Percentiles rank a stretch among this genome's conserved stretches.
Evolutionary conservation across 2,113 vertebrate genomes (phyloP).

Genomic region (Lethenteron camtschaticum): DNA sequence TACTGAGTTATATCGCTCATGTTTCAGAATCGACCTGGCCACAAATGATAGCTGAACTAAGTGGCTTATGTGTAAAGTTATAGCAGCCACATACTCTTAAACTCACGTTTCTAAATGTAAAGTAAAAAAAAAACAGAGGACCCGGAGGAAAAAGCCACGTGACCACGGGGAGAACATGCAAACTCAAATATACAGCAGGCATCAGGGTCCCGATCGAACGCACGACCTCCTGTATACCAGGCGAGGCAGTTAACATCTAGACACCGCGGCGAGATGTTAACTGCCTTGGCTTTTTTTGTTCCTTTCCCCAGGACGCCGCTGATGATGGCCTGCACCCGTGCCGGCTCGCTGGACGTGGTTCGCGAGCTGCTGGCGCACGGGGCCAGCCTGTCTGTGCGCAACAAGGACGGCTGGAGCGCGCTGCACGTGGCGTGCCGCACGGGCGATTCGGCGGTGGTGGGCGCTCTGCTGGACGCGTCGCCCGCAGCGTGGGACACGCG

Average conservation of each 20-base stretch:
- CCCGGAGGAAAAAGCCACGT: too few species aligned
- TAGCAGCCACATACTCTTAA: too few species aligned
- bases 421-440: constrained; percentile 73
- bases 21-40: too few species aligned
- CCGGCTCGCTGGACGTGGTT: constrained; percentile 34
- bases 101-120: too few species aligned
- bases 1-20: too few species aligned
- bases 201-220: not conserved
- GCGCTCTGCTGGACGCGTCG: constrained; percentile 29
- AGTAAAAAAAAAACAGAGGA: too few species aligned
- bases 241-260: too few species aligned
- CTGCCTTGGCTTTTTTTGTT: not conserved
- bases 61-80: too few species aligned
- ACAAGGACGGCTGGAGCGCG: constrained; percentile 81
- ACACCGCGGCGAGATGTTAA: too few species aligned
- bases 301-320: constrained; percentile 55
- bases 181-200: not conserved
- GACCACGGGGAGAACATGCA: too few species aligned
- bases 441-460: constrained; percentile 34
- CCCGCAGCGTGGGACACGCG: constrained; percentile 42
- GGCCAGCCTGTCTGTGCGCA: constrained; percentile 42
- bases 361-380: constrained; percentile 30
- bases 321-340: constrained; percentile 83
- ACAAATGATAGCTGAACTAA: too few species aligned
- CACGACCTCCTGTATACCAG: not conserved